phyloP scores from a whole-genome alignment of 2,113 vertebrate species.

The Argyrosomus japonicus region DNA sequence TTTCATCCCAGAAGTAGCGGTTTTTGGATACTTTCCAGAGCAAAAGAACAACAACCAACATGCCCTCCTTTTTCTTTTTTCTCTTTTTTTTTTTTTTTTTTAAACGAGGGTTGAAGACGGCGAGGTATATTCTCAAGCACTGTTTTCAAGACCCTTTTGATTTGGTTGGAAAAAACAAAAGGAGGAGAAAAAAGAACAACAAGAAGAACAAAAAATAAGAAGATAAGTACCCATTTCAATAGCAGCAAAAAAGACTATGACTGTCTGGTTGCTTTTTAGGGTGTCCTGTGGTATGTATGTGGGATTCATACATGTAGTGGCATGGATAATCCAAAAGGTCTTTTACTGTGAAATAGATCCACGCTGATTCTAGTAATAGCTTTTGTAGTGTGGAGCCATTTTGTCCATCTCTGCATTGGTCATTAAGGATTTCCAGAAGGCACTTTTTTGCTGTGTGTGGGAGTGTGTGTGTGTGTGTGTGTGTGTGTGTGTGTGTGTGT shows the following conservation, averaged over 20 bases:
- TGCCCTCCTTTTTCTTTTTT: conserved; percentile 21
- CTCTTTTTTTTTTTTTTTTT: background rate
- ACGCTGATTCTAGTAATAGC: conserved; percentile 75
- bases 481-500: conserved; percentile 46
- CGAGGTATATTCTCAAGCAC: conserved; percentile 76
- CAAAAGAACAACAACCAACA: conserved; percentile 54
- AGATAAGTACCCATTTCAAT: conserved; percentile 75
- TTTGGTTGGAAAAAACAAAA: conserved; percentile 75
- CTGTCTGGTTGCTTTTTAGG: conserved; percentile 71
- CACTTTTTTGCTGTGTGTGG: conserved; percentile 90
- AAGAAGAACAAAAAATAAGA: conserved; percentile 44
- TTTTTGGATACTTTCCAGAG: conserved; percentile 58
- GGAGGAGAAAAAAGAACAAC: conserved; percentile 46
- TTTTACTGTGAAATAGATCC: conserved; percentile 75
- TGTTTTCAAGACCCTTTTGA: conserved; percentile 81
- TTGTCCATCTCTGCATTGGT: conserved; percentile 93
- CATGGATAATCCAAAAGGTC: conserved; percentile 74
- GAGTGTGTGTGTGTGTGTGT: conserved; percentile 39
- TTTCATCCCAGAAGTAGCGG: conserved; percentile 68
- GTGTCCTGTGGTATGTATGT: conserved; percentile 72
- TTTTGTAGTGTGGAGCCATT: conserved; percentile 81
- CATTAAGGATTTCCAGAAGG: conserved; percentile 95
- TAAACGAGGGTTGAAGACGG: conserved; percentile 64
- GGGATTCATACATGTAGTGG: conserved; percentile 70
- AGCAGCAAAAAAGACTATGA: conserved; percentile 82